phyloP scores from a whole-genome alignment of 2,797 vertebrate species.

The Florisuga fusca region DNA sequence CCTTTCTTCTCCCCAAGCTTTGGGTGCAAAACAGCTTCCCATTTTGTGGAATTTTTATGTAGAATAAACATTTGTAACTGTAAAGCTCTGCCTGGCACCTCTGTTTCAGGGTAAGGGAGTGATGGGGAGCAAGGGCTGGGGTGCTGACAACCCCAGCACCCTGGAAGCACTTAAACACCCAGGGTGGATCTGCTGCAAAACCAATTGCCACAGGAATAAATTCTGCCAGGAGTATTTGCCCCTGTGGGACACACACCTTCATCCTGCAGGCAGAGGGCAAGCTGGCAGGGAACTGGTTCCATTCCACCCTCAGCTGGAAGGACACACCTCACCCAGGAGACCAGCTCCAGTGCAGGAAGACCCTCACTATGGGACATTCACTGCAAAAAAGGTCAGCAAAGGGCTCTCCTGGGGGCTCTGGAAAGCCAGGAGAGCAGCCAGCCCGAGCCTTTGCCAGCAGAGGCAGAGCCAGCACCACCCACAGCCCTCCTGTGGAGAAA shows the following conservation, averaged over 20 bases:
- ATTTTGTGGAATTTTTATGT: constrained; percentile 85
- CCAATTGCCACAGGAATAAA: background rate
- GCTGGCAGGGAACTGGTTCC: background rate
- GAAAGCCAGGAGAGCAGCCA: no score
- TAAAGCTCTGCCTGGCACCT: constrained; percentile 15
- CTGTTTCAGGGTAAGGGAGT: background rate
- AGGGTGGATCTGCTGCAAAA: background rate
- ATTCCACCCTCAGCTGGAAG: background rate
- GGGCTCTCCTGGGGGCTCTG: no score
- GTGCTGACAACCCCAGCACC: background rate
- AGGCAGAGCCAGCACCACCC: no score
- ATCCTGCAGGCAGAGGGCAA: background rate
- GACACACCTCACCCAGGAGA: no score
- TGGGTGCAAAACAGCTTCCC: constrained; percentile 81
- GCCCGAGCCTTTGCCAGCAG: no score
- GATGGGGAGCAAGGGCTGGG: background rate
- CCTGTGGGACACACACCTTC: background rate
- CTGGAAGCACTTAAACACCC: background rate
- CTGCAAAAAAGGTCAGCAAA: no score
- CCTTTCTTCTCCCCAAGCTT: constrained; percentile 71
- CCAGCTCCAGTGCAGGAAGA: no score
- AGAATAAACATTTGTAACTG: constrained; percentile 85
- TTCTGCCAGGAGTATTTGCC: background rate
- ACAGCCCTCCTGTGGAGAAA: no score
- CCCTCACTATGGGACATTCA: no score